These are phyloP conservation scores for Leptarthrus brevirostris DNA, from an alignment of 2,888 invertebrate species.

Conservation along the genomic window DNA sequence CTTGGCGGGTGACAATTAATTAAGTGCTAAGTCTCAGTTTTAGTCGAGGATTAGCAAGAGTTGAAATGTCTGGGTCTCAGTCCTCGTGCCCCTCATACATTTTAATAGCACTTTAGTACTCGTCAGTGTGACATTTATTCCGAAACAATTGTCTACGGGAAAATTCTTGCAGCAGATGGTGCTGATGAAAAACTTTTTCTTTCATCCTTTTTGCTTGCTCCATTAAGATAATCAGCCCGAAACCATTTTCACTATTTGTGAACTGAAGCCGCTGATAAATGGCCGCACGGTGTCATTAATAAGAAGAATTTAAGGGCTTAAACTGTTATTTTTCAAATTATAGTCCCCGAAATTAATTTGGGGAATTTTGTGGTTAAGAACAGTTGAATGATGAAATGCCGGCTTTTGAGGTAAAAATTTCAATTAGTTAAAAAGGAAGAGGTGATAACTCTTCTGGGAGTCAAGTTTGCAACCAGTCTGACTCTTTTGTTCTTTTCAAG, in stretches of 20 bases:
- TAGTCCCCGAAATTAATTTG: conserved; percentile 27
- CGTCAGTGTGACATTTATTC: conserved; percentile 10
- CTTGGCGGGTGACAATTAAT: conserved; percentile 45
- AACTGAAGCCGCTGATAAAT: conserved; percentile 34
- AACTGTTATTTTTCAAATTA: conserved; percentile 30
- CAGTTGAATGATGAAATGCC: conserved; percentile 24
- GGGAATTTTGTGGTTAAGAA: conserved; percentile 12
- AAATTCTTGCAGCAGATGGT: conserved; percentile 27
- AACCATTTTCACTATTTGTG: conserved; percentile 40
- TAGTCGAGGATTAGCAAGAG: conserved; percentile 48
- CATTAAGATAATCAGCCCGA: conserved; percentile 41
- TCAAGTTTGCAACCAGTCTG: no score
- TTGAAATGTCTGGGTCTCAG: conserved; percentile 22
- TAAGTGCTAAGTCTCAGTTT: conserved; percentile 51
- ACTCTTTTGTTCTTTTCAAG: no score
- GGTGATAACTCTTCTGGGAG: no score
- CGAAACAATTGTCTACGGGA: conserved; percentile 20
- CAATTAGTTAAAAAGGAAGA: no score
- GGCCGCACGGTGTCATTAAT: conserved; percentile 32
- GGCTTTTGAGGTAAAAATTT: no score
- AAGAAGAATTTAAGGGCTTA: conserved; percentile 41
- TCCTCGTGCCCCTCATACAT: conserved; percentile 23
- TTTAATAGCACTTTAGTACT: conserved; percentile 26
- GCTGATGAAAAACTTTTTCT: conserved; percentile 38
- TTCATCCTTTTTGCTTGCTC: conserved; percentile 21